phyloP scores from a whole-genome alignment of 1,140 invertebrate genomes.

The Aphidius gifuensis region DNA sequence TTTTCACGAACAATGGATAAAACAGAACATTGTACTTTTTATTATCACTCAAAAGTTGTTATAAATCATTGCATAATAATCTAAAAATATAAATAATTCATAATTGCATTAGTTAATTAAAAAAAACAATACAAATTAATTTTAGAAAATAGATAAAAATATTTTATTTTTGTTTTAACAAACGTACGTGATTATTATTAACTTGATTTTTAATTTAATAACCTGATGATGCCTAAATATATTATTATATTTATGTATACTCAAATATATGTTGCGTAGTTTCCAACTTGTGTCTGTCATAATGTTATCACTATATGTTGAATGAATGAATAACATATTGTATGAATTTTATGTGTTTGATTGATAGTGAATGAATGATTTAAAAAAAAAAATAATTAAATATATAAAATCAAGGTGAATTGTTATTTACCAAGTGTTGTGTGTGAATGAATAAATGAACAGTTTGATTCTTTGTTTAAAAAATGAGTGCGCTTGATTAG shows the following conservation, averaged over 20 bases:
- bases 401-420: conserved; percentile 6
- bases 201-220: too few species aligned
- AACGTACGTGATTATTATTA: too few species aligned
- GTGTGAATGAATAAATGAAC: conserved; percentile 27
- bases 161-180: not conserved
- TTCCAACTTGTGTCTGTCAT: conserved; percentile 61
- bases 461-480: conserved; percentile 37
- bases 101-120: not conserved
- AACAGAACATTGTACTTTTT: not conserved
- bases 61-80: too few species aligned
- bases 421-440: conserved; percentile 1
- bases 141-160: not conserved
- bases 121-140: not conserved
- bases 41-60: not conserved
- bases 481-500: conserved; percentile 55
- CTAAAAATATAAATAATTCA: too few species aligned
- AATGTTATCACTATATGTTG: conserved; percentile 54
- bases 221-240: too few species aligned
- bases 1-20: too few species aligned
- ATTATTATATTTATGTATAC: conserved; percentile 9
- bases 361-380: conserved; percentile 27
- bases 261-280: conserved; percentile 40
- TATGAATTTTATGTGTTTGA: conserved; percentile 49
- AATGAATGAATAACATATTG: conserved; percentile 46
- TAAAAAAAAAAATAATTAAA: not conserved